Base-by-base conservation (phyloP, 2,888 invertebrate genomes). In the Formica aserva region DNA sequence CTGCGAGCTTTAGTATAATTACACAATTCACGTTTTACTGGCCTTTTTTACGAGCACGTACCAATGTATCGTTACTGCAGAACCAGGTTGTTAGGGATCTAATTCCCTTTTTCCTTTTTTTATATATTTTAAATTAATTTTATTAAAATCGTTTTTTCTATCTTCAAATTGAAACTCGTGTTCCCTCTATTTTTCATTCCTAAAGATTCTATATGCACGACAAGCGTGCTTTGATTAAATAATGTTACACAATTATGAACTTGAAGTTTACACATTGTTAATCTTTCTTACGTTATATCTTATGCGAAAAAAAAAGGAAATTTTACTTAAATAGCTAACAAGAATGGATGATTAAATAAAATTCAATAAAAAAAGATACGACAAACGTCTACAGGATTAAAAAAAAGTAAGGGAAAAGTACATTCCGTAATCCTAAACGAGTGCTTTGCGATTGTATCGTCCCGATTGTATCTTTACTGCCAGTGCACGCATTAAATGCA, bases 41-140 rank as follows among this genome's bases (percentile, higher is more conserved):
- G n/a, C 48, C 26, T 71, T 52, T 88, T 87, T 87, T 87, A 88
- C 87, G 80, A 83, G 52, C 69, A 57, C 71, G 72, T 78, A 86
- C 76, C 88, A 74, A 62, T 78, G 82, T 87, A 87, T 78, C 69
- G 75, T 72, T 75, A 72, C 72, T 45, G 62, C n/a, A 8, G 62
- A 57, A 65, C 60, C 48, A 65, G 72, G 29, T 52, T 63, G 67
- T 83, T 76, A 83, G 82, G 57, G 29, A 63, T 71, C 38, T 71
- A 11, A 62, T 75, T 75, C 32, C 60, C 52, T 63, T 74, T 80
- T 35, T 76, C n/a, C 55, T 22, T 32, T 26, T 57, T 32, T 71
- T 78, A 45, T 57, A 57, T 57, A 71, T 60, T 78, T 71, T 60
- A 48, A 11, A 38, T 76, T 76, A 32, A 48, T 78, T 71, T 60